Evolutionary conservation across 2,888 invertebrate species (phyloP), one percentile per base, ranked within the genome.

Genomic region (Lepidocyrtoides sp.): DNA sequence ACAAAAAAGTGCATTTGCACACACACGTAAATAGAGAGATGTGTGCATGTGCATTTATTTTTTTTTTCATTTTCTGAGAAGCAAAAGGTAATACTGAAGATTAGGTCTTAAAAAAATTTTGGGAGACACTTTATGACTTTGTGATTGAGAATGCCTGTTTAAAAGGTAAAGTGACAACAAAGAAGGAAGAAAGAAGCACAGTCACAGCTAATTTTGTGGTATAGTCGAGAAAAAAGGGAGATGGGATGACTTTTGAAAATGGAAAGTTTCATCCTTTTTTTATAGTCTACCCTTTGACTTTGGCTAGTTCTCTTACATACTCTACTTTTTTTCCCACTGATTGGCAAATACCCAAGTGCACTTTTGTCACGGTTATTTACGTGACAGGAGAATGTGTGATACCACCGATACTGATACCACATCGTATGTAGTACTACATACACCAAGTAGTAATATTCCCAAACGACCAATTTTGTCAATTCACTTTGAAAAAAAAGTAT

Each of bases 321-420:
- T 54, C 54, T 17, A 23, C 7, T 66, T 23, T 10, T 75, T 26
- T 17, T 75, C 23, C n/a, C 48, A 26, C 69, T 26, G 48, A 51
- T 77, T 77, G 77, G 77, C 77, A 77, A 77, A 77, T 77, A 12
- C 77, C 77, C 77, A 77, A 77, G 77, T 77, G 77, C 77, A 77
- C 26, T 77, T 77, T 77, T 77, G 48, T 77, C 17, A 72, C 69
- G 41, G 69, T 72, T 72, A 72, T 72, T 72, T 72, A 72, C 36
- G 69, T 72, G 69, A 72, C 69, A 72, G 41, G 10, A 36, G 36
- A 4, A 17, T 72, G 69, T 72, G 41, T 17, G 36, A 41, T 72
- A 36, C 66, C 32, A 8, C 17, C 66, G 36, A 69, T 32, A 36
- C 36, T 36, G 41, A 72, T n/a, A 41, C 69, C 14, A 36, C n/a